phyloP scores from a whole-genome alignment of 1,140 invertebrate genomes.

The Euwallacea fornicatus region DNA sequence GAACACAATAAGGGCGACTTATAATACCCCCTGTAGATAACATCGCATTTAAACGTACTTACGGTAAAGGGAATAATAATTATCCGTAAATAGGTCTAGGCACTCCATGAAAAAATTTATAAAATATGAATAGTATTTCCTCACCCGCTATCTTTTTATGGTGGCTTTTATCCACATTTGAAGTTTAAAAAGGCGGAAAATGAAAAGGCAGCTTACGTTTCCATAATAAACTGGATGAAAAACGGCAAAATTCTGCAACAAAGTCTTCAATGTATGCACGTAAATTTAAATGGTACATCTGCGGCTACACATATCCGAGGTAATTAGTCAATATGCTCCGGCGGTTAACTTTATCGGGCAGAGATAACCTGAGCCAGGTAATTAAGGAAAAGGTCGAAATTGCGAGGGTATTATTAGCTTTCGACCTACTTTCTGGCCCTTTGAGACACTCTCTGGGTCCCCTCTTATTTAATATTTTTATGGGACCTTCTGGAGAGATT shows the following conservation, averaged over 20 bases:
- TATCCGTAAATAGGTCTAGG: background rate
- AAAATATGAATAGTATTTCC: background rate
- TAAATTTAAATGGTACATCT: background rate
- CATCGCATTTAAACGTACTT: background rate
- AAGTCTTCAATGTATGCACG: background rate
- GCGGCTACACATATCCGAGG: background rate
- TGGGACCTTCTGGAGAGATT: background rate
- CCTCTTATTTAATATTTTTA: slow-evolving; percentile 5
- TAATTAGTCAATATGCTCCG: slow-evolving; percentile 1
- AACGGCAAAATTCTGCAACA: background rate
- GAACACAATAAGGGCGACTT: background rate
- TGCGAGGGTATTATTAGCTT: slow-evolving; percentile 4
- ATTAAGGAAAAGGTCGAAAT: slow-evolving; percentile 2
- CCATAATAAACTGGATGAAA: background rate
- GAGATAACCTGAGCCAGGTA: slow-evolving; percentile 2
- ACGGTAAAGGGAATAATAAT: background rate
- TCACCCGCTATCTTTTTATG: background rate
- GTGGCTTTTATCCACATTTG: background rate
- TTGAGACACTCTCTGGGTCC: background rate
- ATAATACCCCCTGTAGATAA: background rate
- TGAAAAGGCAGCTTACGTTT: background rate
- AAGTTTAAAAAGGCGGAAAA: background rate
- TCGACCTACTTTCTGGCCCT: background rate
- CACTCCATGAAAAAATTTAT: background rate
- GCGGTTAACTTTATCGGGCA: slow-evolving; percentile 1